A percentile compares a stretch with the other conserved stretches of the same genome.
These are phyloP conservation scores for Daubentonia madagascariensis DNA, from an alignment of 2,113 vertebrate genomes.

Conservation along the genomic window DNA sequence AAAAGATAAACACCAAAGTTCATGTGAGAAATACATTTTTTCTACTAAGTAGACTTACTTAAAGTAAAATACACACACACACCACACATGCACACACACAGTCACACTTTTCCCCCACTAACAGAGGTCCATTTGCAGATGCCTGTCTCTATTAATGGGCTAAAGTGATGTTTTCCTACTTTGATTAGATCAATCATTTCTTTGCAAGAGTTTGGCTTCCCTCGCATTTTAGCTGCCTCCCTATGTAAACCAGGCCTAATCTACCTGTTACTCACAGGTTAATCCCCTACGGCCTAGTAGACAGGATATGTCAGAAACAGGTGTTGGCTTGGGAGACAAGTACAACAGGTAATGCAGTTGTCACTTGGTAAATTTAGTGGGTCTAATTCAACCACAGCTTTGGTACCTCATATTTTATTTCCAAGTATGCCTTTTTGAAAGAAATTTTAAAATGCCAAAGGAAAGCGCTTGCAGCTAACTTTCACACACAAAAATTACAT, in stretches of 20 bases:
- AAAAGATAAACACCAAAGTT: slow-evolving; percentile 9
- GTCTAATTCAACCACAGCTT: not conserved
- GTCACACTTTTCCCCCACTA: not conserved
- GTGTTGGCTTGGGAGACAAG: not conserved
- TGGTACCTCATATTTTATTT: not conserved
- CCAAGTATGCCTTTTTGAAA: not conserved
- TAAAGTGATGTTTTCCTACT: not conserved
- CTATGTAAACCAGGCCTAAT: not conserved
- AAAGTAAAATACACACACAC: not conserved
- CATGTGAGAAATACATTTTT: not conserved
- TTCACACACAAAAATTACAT: not conserved
- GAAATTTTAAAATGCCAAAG: not conserved
- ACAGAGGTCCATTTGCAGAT: not conserved
- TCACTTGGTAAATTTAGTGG: not conserved
- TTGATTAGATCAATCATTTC: not conserved
- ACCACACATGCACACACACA: too few species aligned
- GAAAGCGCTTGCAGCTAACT: not conserved
- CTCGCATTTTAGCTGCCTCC: not conserved
- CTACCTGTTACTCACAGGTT: not conserved
- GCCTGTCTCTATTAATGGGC: not conserved
- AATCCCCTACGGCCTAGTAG: not conserved
- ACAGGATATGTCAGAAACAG: not conserved
- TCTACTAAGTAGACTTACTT: not conserved
- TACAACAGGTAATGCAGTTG: not conserved
- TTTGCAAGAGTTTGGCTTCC: not conserved